Base-by-base conservation (phyloP, 2,888 invertebrate species). In the Lycocerus yunnanus region DNA sequence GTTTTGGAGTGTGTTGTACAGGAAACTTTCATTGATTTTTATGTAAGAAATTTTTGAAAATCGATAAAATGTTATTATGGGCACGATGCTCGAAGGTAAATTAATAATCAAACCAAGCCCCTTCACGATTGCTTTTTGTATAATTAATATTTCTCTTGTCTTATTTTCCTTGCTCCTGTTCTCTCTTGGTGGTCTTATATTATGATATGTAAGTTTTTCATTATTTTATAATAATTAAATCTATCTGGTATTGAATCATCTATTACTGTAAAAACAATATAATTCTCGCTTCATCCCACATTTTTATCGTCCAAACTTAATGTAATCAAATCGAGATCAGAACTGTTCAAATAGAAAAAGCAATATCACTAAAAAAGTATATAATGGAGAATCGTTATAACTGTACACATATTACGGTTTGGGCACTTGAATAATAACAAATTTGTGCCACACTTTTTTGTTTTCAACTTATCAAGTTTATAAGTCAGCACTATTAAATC, bases 101-200 rank as follows among this genome's bases (percentile, higher is more conserved):
- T 73, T 71, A 74, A 74, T 70, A 74, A 67, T 66, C 69, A 59
- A 68, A 74, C 71, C 71, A 65, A 72, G 71, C 71, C 71, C 71
- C 69, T 73, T 73, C 73, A 67, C 66, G 73, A 70, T 73, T 66
- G 67, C 71, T 70, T 74, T 66, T 65, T 67, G 58, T 69, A 66
- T 75, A 71, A 75, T 75, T 75, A 75, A 75, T 71, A 72, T 68
- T 71, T 68, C 71, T 68, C 66, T 58, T 66, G 67, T 67, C 58
- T 73, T 73, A 73, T 70, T 73, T 69, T 67, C 61, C 20, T 66
- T 61, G 63, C 27, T 63, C 18, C 61, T 58, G 66, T 59, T 66
- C 73, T 73, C 69, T 43, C 69, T 73, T 70, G 73, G 73, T 73
- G 70, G 74, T 71, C 74, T 21, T 24, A 18, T 72, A 58, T 10